Evolutionary conservation across 2,113 vertebrate genomes (phyloP), one percentile per base, ranked within the genome.

Genomic region (Brachypteracias leptosomus): DNA sequence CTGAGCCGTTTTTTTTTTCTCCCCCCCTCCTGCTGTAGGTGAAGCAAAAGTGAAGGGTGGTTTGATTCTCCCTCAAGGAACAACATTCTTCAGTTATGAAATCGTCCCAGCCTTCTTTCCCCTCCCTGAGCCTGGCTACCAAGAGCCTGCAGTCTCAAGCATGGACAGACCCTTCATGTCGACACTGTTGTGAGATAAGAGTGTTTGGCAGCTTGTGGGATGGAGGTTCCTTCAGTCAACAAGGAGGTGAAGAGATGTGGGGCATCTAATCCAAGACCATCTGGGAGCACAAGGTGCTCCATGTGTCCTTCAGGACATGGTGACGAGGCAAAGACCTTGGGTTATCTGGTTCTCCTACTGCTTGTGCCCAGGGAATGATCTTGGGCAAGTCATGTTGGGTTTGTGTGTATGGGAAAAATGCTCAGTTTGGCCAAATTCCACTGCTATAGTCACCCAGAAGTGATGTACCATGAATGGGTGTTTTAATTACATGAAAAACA

Each of bases 41-140:
- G 95, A 97, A 96, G 80, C 84, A 96, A 91, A 96, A 89, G 95
- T 97, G 95, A 93, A 96, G 95, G 93, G 93, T 96, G 86, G 91
- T 90, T 96, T 88, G 90, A 97, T 97, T 97, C 91, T 95, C 96
- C 97, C 97, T 95, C 90, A 88, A 97, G 97, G 97, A 97, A 97
- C 95, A 96, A 96, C 97, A 97, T 97, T 97, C 96, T 97, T 97
- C 96, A 95, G 93, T 95, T 97, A 96, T 97, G 97, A 97, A 97
- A 97, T 96, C 90, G 95, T 94, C 87, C 62, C 83, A 70, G 72
- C 52, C 90, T 90, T 67, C 86, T 79, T n/a, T 84, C 89, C 59
- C 66, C 76, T 89, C 15, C 71, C 91, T 6, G 46, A 90, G 73
- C 88, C 57, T 0, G 1, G 88, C 77, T 88, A 86, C 79, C 0